Conservation (phyloP, 2,888 invertebrate genomes). For the Aproaerema taeniolella region DNA sequence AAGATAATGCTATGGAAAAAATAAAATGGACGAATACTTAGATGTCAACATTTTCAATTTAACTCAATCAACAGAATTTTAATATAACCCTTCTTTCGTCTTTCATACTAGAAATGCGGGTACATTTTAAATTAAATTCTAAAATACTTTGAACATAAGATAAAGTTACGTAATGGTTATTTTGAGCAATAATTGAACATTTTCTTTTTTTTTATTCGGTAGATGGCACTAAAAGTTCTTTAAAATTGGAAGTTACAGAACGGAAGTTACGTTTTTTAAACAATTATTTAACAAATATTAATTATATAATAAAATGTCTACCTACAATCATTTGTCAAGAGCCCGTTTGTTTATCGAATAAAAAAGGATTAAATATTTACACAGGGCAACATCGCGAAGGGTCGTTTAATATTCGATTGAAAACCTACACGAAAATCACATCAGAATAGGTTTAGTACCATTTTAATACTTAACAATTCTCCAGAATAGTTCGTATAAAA, state of each 20-base stretch:
- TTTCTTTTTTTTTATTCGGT: neutral
- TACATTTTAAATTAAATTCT: neutral
- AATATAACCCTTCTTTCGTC: neutral
- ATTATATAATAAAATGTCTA: neutral
- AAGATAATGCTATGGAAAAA: too few relatives aligned
- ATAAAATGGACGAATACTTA: too few relatives aligned
- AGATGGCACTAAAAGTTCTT: neutral
- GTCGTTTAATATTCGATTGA: neutral
- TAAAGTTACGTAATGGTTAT: neutral
- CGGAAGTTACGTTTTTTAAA: neutral
- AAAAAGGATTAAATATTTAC: neutral
- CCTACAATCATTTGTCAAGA: too few relatives aligned
- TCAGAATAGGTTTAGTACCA: neutral
- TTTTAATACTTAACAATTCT: neutral
- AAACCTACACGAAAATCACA: neutral
- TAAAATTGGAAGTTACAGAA: neutral
- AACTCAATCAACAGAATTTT: too few relatives aligned
- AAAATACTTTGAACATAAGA: too few relatives aligned
- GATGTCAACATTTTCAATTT: too few relatives aligned
- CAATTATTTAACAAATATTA: neutral
- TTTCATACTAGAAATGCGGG: neutral
- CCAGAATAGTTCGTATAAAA: neutral
- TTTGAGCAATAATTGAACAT: neutral
- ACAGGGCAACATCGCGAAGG: conserved; percentile 1
- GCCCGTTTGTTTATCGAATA: neutral